Percentiles rank a stretch among this genome's conserved stretches.
phyloP scores from a whole-genome alignment of 2,888 invertebrate species.

The Archips crataeganus region DNA sequence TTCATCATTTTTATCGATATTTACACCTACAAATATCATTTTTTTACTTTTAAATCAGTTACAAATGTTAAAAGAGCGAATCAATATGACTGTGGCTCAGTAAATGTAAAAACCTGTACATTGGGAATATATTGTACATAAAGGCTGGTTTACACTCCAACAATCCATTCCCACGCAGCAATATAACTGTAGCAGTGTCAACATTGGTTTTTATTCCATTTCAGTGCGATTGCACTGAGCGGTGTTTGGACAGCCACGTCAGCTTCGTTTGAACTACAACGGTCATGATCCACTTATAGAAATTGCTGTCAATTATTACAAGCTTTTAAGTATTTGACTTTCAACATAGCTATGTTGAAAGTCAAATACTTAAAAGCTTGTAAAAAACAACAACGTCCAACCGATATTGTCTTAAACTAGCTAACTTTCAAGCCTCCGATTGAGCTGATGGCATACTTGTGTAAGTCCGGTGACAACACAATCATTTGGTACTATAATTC shows the following conservation, averaged over 20 bases:
- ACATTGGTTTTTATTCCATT: slow-evolving; percentile 42
- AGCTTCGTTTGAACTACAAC: slow-evolving; percentile 37
- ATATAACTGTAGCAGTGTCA: slow-evolving; percentile 33
- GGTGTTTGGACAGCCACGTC: slow-evolving; percentile 39
- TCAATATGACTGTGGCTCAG: slow-evolving; percentile 4
- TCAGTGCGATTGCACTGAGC: slow-evolving; percentile 24
- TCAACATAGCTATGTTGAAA: no score
- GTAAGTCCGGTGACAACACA: no score
- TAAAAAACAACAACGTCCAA: no score
- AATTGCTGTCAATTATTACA: slow-evolving; percentile 25
- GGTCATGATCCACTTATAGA: slow-evolving; percentile 32
- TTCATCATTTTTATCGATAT: no score
- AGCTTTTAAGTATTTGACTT: no score
- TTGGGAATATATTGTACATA: slow-evolving; percentile 15
- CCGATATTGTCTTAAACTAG: no score
- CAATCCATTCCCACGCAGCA: slow-evolving; percentile 19
- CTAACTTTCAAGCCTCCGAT: no score
- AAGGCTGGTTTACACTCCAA: slow-evolving; percentile 26
- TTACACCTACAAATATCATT: no score
- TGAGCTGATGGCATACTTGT: no score
- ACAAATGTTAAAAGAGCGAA: not conserved
- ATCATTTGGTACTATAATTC: no score
- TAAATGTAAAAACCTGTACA: slow-evolving; percentile 22
- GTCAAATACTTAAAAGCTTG: no score
- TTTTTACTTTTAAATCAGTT: not conserved